Percentiles rank a stretch among this genome's conserved stretches.
Conservation (phyloP, 2,113 vertebrate genomes). For the Xiphophorus couchianus region DNA sequence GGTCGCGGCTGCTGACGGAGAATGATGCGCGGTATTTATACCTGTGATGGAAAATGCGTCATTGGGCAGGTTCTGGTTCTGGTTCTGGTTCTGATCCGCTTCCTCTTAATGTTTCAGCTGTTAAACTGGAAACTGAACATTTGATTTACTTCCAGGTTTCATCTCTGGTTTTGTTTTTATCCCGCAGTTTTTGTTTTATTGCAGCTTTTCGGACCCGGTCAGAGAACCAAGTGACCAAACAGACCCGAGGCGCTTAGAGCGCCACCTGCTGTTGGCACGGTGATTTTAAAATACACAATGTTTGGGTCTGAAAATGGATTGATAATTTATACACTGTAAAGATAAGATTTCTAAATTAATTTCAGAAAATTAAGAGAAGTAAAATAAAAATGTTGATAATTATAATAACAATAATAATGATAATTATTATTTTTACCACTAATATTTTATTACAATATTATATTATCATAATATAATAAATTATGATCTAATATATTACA, state of each 20-base stretch:
- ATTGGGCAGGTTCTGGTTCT: slow-evolving; percentile 59
- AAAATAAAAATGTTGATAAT: too few relatives aligned
- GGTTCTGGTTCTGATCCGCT: background rate
- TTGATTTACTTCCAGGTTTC: background rate
- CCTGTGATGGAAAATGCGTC: slow-evolving; percentile 76
- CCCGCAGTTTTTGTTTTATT: background rate
- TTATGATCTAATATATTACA: too few relatives aligned
- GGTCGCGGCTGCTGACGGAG: slow-evolving; percentile 58
- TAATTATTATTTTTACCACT: too few relatives aligned
- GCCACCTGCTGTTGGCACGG: background rate
- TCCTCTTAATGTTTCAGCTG: too few relatives aligned
- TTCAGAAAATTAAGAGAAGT: too few relatives aligned
- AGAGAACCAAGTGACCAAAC: slow-evolving; percentile 7
- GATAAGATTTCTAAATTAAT: too few relatives aligned
- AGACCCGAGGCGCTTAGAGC: background rate
- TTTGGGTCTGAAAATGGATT: background rate
- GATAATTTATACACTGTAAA: too few relatives aligned
- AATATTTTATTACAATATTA: too few relatives aligned
- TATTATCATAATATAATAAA: too few relatives aligned
- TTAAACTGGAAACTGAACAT: too few relatives aligned
- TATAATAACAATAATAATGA: too few relatives aligned
- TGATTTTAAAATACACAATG: background rate
- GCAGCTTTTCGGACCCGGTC: slow-evolving; percentile 27
- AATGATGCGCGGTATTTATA: slow-evolving; percentile 74
- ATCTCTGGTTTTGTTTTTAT: too few relatives aligned